Base-by-base conservation (phyloP, 2,797 vertebrate species). In the Sebastes minor region DNA sequence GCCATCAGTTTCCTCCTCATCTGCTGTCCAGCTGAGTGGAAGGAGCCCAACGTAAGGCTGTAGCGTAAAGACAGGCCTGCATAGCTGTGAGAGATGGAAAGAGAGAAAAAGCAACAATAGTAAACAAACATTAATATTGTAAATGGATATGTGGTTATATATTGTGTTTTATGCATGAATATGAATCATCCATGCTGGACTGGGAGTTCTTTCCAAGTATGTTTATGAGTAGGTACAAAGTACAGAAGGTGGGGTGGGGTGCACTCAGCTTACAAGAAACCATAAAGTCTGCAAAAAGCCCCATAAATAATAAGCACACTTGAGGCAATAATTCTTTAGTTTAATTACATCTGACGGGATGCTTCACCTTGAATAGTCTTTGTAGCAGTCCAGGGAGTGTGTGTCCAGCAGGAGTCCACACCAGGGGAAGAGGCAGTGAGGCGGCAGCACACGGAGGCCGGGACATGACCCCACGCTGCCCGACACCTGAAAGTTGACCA, bases 351-450 rank as follows among this genome's bases (percentile, higher is more conserved):
- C 13, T 23, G 30, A n/a, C 6, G 2, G 25, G 49, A 62, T 2
- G 12, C 16, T 32, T 84, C 52, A 98, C 98, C 97, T 97, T 27
- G 97, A 96, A 82, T 98, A 99, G 94, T 99, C 97, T 4, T 95
- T 96, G 82, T 92, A 95, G 78, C 98, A 93, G 6, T 98, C 96
- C 61, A 99, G 95, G 0, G 95, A 95, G 83, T 85, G 87, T 0
- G 96, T 96, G 94, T 99, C 95, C 69, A 99, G 83, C 84, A 98
- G 93, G 12, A 99, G 91, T 6, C 98, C 98, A 12, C 98, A 99
- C 98, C 98, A 99, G 0, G 96, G 97, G 77, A 99, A 96, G 76
- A 97, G 88, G 84, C 91, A 96, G 83, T 74, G 90, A 23, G 90
- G 79, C 0, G 97, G 96, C 60, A 98, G 92, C 71, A 95, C 88